Conservation (phyloP, 2,797 vertebrate genomes). For the Myiotriccus ornatus region DNA sequence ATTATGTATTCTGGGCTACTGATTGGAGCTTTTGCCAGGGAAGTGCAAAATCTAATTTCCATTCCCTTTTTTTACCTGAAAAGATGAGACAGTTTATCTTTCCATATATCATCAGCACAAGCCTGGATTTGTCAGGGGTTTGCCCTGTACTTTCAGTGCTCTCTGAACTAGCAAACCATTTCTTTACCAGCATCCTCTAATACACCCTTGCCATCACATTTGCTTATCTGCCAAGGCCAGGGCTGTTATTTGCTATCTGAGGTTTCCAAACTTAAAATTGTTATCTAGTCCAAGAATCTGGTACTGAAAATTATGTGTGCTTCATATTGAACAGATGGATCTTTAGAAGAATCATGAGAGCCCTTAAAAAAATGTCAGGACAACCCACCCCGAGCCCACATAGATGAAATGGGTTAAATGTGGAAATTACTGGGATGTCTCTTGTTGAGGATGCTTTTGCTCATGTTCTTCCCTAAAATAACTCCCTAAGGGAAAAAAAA, state of each 20-base stretch:
- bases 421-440: neutral
- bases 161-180: neutral
- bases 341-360: neutral
- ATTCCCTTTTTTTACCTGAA: neutral
- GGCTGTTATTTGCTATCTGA: neutral
- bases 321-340: neutral
- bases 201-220: neutral
- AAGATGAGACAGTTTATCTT: neutral
- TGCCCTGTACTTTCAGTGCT: neutral
- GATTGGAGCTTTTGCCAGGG: too few species aligned
- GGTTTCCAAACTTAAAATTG: neutral
- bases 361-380: neutral
- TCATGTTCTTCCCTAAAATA: neutral
- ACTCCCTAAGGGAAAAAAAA: neutral
- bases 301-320: neutral
- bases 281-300: neutral
- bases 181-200: neutral
- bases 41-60: neutral
- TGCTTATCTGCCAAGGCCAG: neutral
- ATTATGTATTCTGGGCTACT: neutral
- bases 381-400: neutral
- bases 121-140: neutral
- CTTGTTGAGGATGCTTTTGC: neutral
- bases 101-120: neutral
- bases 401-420: neutral